These are phyloP conservation scores for Pedicia rivosa DNA, from an alignment of 2,888 invertebrate genomes.

Conservation along the genomic window DNA sequence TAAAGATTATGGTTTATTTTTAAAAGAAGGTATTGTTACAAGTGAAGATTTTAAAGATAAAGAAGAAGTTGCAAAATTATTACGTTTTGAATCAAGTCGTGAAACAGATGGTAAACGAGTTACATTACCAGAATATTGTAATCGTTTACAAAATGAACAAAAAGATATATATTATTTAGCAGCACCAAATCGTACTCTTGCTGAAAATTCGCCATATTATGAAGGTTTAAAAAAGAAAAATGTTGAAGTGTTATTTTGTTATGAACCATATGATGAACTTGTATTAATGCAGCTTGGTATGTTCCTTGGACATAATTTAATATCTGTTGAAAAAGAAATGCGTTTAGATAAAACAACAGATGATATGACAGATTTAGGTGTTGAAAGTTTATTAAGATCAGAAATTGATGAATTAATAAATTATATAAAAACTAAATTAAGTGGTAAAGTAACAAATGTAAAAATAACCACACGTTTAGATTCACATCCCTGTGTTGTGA, in stretches of 20 bases:
- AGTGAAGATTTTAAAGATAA: slow-evolving; percentile 65
- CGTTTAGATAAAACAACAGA: slow-evolving; percentile 46
- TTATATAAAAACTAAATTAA: slow-evolving; percentile 61
- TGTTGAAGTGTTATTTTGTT: slow-evolving; percentile 87
- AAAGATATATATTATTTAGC: slow-evolving; percentile 84
- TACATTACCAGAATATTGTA: slow-evolving; percentile 65
- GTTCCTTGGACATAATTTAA: slow-evolving; percentile 57
- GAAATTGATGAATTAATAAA: slow-evolving; percentile 64
- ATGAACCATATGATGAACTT: slow-evolving; percentile 93
- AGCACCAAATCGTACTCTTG: slow-evolving; percentile 84
- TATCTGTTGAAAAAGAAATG: slow-evolving; percentile 91
- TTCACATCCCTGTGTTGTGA: slow-evolving; percentile 85
- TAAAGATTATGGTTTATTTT: slow-evolving; percentile 78
- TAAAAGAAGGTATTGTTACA: slow-evolving; percentile 91
- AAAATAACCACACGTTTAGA: slow-evolving; percentile 69
- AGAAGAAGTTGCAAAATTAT: slow-evolving; percentile 78
- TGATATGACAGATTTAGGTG: slow-evolving; percentile 43
- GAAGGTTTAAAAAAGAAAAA: slow-evolving; percentile 79
- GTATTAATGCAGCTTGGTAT: slow-evolving; percentile 71
- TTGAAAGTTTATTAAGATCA: slow-evolving; percentile 50
- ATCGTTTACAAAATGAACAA: slow-evolving; percentile 59
- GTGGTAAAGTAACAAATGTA: slow-evolving; percentile 67
- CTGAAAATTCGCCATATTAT: slow-evolving; percentile 88
- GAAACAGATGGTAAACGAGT: slow-evolving; percentile 51
- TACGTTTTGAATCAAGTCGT: slow-evolving; percentile 85